A percentile compares a stretch with the other conserved stretches of the same genome.
These are phyloP conservation scores for Indri indri DNA, from an alignment of 2,113 vertebrate genomes.

Conservation along the genomic window DNA sequence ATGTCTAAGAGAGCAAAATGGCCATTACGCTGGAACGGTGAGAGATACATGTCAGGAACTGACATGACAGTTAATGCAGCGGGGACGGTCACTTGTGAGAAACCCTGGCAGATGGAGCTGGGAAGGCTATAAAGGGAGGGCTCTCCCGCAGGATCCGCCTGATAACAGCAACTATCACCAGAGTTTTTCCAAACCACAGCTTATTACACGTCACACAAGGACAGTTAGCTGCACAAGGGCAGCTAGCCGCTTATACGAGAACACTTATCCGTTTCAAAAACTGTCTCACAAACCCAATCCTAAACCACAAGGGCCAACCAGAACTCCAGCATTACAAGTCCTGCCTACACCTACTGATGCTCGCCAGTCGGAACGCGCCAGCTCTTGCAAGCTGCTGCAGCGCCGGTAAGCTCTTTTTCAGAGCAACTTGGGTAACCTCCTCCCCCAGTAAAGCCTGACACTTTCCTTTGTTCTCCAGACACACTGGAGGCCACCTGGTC, in stretches of 20 bases:
- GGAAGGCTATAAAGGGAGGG: neutral
- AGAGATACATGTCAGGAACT: constrained; percentile 58
- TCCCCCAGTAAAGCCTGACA: fast-evolving
- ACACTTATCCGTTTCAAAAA: neutral
- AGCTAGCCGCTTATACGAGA: neutral
- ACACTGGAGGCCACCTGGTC: neutral
- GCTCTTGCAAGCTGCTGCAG: neutral
- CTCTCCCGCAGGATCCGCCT: neutral
- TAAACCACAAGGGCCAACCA: neutral
- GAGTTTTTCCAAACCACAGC: neutral
- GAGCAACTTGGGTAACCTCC: too few relatives aligned
- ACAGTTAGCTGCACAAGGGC: neutral
- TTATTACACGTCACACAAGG: neutral
- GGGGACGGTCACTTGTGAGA: neutral
- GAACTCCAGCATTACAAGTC: neutral
- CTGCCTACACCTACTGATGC: neutral
- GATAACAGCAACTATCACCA: neutral
- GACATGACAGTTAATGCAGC: constrained; percentile 67
- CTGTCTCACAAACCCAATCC: neutral
- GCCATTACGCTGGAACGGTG: constrained; percentile 60
- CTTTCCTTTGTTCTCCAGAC: neutral
- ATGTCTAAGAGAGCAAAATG: constrained; percentile 62
- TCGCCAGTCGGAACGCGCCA: neutral
- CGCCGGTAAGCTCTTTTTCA: neutral
- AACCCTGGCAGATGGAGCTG: neutral